These are phyloP conservation scores for Campoletis raptor DNA, from an alignment of 2,888 invertebrate genomes.

Conservation along the genomic window DNA sequence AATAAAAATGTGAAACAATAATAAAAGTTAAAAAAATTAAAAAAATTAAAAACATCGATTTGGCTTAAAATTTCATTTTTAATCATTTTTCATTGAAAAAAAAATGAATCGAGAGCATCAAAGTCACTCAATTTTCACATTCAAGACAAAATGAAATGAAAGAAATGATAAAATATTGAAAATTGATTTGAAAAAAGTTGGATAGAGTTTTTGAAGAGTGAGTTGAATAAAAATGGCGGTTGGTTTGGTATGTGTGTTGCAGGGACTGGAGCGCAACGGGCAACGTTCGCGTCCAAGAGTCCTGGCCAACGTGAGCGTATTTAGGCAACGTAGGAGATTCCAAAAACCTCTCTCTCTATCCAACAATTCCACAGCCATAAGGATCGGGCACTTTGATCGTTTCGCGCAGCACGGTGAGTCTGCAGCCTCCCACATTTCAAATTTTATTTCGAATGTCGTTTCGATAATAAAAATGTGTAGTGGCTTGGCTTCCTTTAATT, in stretches of 20 bases:
- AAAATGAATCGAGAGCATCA: no score
- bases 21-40: background rate
- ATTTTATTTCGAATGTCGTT: background rate
- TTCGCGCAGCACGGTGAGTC: conserved; percentile 83
- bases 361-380: conserved; percentile 75
- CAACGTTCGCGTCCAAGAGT: conserved; percentile 84
- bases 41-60: background rate
- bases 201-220: conserved; percentile 12
- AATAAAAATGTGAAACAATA: background rate
- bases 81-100: no score
- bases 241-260: conserved; percentile 76
- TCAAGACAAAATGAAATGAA: background rate
- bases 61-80: no score
- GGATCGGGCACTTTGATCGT: conserved; percentile 82
- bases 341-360: conserved; percentile 76
- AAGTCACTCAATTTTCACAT: no score
- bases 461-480: background rate
- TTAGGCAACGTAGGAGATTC: conserved; percentile 77
- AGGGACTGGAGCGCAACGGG: conserved; percentile 85
- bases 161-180: conserved; percentile 12
- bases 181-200: background rate
- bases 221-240: conserved; percentile 64
- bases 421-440: conserved; percentile 10
- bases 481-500: background rate
- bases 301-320: conserved; percentile 84